A percentile compares a stretch with the other conserved stretches of the same genome.
These are phyloP conservation scores for Ectemnius lituratus DNA, from an alignment of 2,888 invertebrate genomes.

Conservation along the genomic window DNA sequence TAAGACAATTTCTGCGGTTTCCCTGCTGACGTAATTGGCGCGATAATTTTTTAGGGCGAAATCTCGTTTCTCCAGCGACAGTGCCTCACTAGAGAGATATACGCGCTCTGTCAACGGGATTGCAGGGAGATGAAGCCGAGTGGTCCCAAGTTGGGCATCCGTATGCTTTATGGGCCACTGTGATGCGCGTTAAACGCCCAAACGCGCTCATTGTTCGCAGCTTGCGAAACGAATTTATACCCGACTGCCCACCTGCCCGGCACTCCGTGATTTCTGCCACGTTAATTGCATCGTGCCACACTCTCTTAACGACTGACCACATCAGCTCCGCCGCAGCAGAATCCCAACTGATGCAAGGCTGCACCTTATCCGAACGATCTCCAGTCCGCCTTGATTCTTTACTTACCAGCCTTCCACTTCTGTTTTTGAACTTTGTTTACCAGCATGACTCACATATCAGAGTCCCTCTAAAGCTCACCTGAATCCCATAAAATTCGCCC, in stretches of 20 bases:
- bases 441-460: too few relatives aligned
- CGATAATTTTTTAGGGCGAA: slow-evolving; percentile 26
- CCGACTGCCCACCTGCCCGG: slow-evolving; percentile 47
- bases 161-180: slow-evolving; percentile 46
- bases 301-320: slow-evolving; percentile 8
- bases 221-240: slow-evolving; percentile 51
- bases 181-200: slow-evolving; percentile 52
- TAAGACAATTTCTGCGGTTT: slow-evolving; percentile 5
- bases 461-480: too few relatives aligned
- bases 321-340: slow-evolving; percentile 1
- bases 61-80: slow-evolving; percentile 11
- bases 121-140: slow-evolving; percentile 21
- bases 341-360: slow-evolving; percentile 12
- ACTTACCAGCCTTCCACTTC: too few relatives aligned
- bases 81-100: slow-evolving; percentile 8
- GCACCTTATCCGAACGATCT: background rate
- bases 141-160: slow-evolving; percentile 30
- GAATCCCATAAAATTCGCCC: too few relatives aligned
- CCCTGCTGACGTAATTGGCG: slow-evolving; percentile 14
- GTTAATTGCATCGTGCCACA: slow-evolving; percentile 30
- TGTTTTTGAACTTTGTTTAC: too few relatives aligned
- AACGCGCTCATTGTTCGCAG: slow-evolving; percentile 53
- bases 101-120: background rate
- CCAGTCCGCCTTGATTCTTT: too few relatives aligned
- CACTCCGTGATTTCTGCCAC: slow-evolving; percentile 26